A percentile compares a stretch with the other conserved stretches of the same genome.
Conservation (phyloP, 2,797 vertebrate species). For the Caiman crocodilus region DNA sequence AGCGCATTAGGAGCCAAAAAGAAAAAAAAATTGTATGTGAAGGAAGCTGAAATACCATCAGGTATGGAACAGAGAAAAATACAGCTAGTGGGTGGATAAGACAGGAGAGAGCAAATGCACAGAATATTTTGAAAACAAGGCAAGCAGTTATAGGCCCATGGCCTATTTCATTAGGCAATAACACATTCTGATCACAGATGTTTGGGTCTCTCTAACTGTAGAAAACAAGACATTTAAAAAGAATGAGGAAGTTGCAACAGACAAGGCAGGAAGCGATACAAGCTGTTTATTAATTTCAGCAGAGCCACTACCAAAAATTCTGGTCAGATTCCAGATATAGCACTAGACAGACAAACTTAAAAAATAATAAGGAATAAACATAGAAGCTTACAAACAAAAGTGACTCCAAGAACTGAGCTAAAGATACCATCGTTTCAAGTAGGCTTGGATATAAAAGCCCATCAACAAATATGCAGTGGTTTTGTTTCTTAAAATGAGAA, state of each 20-base stretch:
- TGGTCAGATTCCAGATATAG: background rate
- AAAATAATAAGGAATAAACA: background rate
- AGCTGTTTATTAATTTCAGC: background rate
- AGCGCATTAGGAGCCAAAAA: background rate
- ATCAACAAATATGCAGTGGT: fast-evolving
- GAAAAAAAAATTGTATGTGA: background rate
- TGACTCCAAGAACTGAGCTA: background rate
- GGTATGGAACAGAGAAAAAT: background rate
- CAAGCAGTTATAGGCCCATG: background rate
- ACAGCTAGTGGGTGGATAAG: background rate
- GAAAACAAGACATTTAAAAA: background rate
- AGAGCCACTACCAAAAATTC: background rate
- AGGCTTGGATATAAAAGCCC: background rate
- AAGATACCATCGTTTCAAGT: background rate
- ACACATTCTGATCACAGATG: background rate
- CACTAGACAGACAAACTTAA: background rate
- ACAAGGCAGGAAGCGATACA: background rate
- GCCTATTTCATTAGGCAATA: background rate
- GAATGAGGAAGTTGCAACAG: background rate
- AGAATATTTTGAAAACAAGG: background rate
- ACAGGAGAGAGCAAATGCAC: background rate
- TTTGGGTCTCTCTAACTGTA: background rate
- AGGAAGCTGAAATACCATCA: fast-evolving
- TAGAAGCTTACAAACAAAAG: background rate
- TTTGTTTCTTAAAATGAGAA: background rate